phyloP scores from a whole-genome alignment of 2,888 invertebrate species.

The Dasypogon diadema region DNA sequence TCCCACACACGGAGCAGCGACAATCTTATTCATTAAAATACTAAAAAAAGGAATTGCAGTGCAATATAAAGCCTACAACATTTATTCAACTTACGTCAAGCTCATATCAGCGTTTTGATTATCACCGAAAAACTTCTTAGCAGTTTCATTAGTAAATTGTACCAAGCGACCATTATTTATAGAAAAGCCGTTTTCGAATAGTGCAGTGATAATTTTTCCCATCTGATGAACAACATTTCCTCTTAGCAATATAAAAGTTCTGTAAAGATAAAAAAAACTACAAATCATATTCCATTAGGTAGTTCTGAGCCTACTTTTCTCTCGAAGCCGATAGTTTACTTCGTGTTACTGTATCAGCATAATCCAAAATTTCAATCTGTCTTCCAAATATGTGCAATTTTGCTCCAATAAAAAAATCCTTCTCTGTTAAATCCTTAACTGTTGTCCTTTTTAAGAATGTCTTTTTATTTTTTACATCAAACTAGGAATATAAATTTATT shows the following conservation, averaged over 20 bases:
- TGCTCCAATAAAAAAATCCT: conserved; percentile 81
- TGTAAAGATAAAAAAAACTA: background rate
- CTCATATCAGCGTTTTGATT: conserved; percentile 72
- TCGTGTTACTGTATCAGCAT: conserved; percentile 77
- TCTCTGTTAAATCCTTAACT: conserved; percentile 75
- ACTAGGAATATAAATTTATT: conserved; percentile 70
- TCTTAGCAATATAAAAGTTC: conserved; percentile 84
- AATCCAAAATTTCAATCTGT: conserved; percentile 79
- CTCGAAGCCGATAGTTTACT: conserved; percentile 74
- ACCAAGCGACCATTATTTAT: conserved; percentile 82
- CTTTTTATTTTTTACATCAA: conserved; percentile 74
- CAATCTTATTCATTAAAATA: conserved; percentile 62
- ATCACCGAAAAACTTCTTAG: conserved; percentile 74
- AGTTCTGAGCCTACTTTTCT: conserved; percentile 73
- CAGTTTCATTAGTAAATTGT: conserved; percentile 74
- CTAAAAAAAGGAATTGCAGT: conserved; percentile 56
- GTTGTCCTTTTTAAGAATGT: conserved; percentile 77
- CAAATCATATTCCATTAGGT: background rate
- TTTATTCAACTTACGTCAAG: conserved; percentile 72
- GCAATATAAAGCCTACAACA: no score
- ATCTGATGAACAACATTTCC: conserved; percentile 77
- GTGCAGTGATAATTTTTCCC: conserved; percentile 79
- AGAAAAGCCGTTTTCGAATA: conserved; percentile 74
- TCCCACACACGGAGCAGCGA: conserved; percentile 63
- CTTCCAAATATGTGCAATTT: conserved; percentile 80